These are phyloP conservation scores for Sinosuthora webbiana DNA, from an alignment of 2,113 vertebrate species.

Conservation along the genomic window DNA sequence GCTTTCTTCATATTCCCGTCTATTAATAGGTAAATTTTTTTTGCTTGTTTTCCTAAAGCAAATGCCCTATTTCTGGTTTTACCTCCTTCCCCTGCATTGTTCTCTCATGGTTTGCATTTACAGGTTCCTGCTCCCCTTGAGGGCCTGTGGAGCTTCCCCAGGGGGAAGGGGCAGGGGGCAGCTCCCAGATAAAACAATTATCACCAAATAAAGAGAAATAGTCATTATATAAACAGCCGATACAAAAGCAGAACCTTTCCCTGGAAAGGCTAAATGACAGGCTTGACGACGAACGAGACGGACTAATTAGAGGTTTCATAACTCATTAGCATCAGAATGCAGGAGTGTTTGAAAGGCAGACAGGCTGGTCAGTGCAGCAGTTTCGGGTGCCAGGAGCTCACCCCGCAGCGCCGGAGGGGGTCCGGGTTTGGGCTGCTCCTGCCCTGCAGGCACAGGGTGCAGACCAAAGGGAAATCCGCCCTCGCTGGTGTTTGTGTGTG, in stretches of 20 bases:
- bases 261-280: not conserved
- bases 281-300: not conserved
- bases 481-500: rapidly evolving
- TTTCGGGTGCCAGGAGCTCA: not conserved
- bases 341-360: not conserved
- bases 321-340: conserved; percentile 3
- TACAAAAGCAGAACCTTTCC: not conserved
- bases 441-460: not conserved
- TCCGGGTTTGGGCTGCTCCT: not conserved
- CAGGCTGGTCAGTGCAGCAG: not conserved
- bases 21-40: no score
- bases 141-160: not conserved
- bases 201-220: not conserved
- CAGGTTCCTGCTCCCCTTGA: not conserved
- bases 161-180: not conserved
- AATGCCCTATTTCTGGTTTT: not conserved
- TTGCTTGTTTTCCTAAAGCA: not conserved
- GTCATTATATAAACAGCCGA: not conserved
- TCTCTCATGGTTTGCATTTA: not conserved
- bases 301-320: conserved; percentile 19
- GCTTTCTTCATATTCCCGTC: rapidly evolving
- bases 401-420: not conserved
- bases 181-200: not conserved
- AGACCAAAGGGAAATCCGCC: not conserved
- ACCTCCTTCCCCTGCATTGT: rapidly evolving